Evolutionary conservation across 2,888 invertebrate genomes (phyloP).

Genomic region (Noctua janthe): DNA sequence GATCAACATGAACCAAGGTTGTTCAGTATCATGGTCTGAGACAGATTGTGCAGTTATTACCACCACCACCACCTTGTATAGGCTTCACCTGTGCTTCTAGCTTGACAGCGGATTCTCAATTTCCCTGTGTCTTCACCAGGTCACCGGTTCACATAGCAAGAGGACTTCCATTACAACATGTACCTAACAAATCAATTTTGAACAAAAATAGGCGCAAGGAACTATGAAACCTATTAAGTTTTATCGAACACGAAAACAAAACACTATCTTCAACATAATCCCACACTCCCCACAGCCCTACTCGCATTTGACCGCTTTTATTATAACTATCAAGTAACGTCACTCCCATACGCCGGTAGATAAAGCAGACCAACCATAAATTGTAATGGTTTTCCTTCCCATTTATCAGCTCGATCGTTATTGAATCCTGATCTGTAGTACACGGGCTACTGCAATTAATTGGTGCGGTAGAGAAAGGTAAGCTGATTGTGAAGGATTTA

Average conservation of each 20-base stretch:
- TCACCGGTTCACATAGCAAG: no score
- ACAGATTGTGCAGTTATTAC: no score
- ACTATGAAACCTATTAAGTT: no score
- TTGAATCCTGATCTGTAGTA: conserved; percentile 74
- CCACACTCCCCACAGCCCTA: conserved; percentile 21
- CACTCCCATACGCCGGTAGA: conserved; percentile 71
- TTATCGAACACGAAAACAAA: neutral
- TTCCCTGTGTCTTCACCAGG: no score
- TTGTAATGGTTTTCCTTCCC: conserved; percentile 80
- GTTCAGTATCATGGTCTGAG: no score
- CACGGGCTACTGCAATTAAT: conserved; percentile 67
- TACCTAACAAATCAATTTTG: no score
- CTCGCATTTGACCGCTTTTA: conserved; percentile 54
- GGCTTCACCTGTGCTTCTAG: no score
- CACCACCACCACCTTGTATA: no score
- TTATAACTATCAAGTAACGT: conserved; percentile 75
- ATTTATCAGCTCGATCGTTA: conserved; percentile 81
- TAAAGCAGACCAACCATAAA: conserved; percentile 82
- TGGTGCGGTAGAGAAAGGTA: conserved; percentile 19
- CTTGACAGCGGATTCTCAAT: no score
- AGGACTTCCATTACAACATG: no score
- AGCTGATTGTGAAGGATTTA: conserved; percentile 23
- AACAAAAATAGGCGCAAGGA: no score
- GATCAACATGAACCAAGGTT: no score
- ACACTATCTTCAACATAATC: neutral